phyloP scores from a whole-genome alignment of 2,888 invertebrate genomes.

The Drosophila suboccidentalis region DNA sequence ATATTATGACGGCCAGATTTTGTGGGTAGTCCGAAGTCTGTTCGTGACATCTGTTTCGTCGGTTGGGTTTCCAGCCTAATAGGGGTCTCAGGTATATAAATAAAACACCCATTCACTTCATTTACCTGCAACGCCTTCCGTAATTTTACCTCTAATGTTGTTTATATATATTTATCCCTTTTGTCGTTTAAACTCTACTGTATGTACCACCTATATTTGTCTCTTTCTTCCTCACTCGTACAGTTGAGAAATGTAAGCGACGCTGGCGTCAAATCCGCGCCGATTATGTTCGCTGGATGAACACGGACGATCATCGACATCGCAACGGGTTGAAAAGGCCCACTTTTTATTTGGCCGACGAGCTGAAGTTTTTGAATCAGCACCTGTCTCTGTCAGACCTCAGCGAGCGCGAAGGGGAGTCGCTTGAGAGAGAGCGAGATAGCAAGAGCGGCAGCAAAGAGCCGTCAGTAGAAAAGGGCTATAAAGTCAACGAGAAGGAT shows the following conservation, averaged over 20 bases:
- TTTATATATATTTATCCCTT: conserved; percentile 8
- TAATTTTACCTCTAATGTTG: not conserved
- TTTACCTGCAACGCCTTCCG: not conserved
- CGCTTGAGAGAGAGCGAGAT: conserved; percentile 26
- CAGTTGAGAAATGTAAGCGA: conserved; percentile 77
- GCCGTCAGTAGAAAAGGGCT: not conserved
- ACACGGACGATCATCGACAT: conserved; percentile 45
- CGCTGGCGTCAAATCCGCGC: conserved; percentile 81
- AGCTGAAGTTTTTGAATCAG: conserved; percentile 70
- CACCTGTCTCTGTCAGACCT: conserved; percentile 47
- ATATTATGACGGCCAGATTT: conserved; percentile 1
- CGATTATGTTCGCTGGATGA: conserved; percentile 67
- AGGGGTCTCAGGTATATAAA: conserved; percentile 9
- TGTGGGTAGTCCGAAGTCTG: conserved; percentile 7
- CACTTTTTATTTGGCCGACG: conserved; percentile 64
- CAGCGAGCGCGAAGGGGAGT: conserved; percentile 30
- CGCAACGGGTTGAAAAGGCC: conserved; percentile 50
- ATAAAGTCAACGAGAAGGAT: conserved; percentile 29
- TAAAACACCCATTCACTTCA: not conserved
- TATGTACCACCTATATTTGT: conserved; percentile 17
- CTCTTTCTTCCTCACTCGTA: conserved; percentile 16
- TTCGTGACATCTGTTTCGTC: conserved; percentile 37
- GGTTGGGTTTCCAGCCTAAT: not conserved
- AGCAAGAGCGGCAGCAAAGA: conserved; percentile 35
- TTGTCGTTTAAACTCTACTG: not conserved